Evolutionary conservation across 2,113 vertebrate species (phyloP).

Genomic region (Salvelinus namaycush): DNA sequence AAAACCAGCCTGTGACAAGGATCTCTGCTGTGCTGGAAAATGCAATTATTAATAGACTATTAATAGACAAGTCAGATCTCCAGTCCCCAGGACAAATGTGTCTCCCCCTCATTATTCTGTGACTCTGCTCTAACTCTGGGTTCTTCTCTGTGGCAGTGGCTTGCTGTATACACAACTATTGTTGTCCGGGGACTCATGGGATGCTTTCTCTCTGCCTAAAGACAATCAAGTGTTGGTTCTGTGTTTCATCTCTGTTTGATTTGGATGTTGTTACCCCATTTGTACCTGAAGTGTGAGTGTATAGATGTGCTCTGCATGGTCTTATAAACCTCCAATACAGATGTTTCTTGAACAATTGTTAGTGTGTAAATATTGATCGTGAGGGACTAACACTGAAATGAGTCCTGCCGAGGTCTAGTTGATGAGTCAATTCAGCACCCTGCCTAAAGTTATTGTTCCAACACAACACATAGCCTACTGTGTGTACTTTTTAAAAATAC

Average conservation of each 20-base stretch:
- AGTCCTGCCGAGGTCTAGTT: background rate
- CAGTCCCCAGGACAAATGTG: constrained; percentile 6
- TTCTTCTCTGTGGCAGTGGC: constrained; percentile 3
- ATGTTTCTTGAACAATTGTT: constrained; percentile 23
- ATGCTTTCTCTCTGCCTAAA: background rate
- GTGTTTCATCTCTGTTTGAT: constrained; percentile 1
- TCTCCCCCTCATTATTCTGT: constrained; percentile 11
- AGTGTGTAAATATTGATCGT: constrained; percentile 32
- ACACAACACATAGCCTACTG: background rate
- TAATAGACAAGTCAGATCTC: constrained; percentile 37
- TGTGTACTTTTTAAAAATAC: too few species aligned
- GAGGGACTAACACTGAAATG: background rate
- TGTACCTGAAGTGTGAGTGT: too few species aligned
- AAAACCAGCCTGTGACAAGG: constrained; percentile 14
- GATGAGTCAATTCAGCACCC: constrained; percentile 22
- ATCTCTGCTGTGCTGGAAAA: constrained; percentile 34
- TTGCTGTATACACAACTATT: constrained; percentile 27
- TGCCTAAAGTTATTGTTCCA: background rate
- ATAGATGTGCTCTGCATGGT: too few species aligned
- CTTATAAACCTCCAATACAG: constrained; percentile 3
- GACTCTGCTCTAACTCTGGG: background rate
- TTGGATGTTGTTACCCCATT: constrained; percentile 14
- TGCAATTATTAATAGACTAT: constrained; percentile 51
- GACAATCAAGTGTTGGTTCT: constrained; percentile 6
- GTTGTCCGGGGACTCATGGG: constrained; percentile 4